Base-by-base conservation (phyloP, 2,113 vertebrate genomes). In the Patagioenas fasciata region DNA sequence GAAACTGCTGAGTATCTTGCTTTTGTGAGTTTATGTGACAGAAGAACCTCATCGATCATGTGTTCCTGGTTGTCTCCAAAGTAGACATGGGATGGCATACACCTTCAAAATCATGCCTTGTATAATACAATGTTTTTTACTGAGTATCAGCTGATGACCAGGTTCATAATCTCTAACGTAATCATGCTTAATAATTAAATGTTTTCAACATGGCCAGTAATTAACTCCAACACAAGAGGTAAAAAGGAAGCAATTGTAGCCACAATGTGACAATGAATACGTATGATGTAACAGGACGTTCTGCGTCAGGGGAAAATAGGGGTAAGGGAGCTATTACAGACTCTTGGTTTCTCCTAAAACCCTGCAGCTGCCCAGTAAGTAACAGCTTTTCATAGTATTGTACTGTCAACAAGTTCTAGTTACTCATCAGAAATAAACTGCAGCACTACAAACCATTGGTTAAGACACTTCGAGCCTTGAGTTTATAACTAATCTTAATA, bases 71-170 rank as follows among this genome's bases (percentile, higher is more conserved):
- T 58, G 40, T 54, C 40, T 88, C 25, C 12, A 10, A 80, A 77
- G 21, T 0, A 79, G 17, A 32, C 28, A 26, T 0, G 31, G 31
- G 9, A 24, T 23, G n/a, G 32, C 23, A 29, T 2, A 18, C 0
- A 11, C 15, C 70, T 91, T 11, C 40, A 40, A 40, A 40, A 40
- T 40, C 13, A 40, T 40, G 40, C 40, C 40, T 40, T 40, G 40
- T 40, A 40, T 40, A 40, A 40, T 14, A 28, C 2, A 23, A 25
- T 28, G 24, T 47, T 14, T 80, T 89, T 77, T 65, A 40, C 47
- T 62, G 15, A 70, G 16, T 58, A 47, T 54, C 73, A 57, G 16
- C 29, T n/a, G 67, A 61, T 69, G 80, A 34, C 38, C n/a, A 77
- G n/a, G 47, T 48, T 88, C 15, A 44, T 83, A 1, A 16, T 23